Evolutionary conservation across 2,113 vertebrate species (phyloP).

Genomic region (Megatriorchis doriae): DNA sequence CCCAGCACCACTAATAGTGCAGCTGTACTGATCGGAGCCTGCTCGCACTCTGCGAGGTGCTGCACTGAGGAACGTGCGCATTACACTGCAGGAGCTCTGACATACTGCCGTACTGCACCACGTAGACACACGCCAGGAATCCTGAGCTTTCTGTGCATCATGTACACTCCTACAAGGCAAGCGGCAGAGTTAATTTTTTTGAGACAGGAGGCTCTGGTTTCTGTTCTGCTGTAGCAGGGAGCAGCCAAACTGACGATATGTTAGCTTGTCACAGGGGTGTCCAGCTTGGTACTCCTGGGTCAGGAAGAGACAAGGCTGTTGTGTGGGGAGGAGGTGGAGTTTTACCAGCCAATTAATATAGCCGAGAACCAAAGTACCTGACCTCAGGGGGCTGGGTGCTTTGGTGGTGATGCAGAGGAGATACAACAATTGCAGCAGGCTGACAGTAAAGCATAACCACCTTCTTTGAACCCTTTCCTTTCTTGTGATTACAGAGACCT

Average conservation of each 20-base stretch:
- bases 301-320: background rate
- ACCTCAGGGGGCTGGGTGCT: background rate
- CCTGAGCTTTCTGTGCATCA: background rate
- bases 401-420: background rate
- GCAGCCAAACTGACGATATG: background rate
- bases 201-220: background rate
- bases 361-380: background rate
- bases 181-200: background rate
- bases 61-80: accelerated
- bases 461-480: background rate
- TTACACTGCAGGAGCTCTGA: background rate
- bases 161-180: too few relatives aligned
- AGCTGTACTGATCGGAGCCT: background rate
- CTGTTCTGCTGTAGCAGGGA: background rate
- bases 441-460: background rate
- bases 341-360: background rate
- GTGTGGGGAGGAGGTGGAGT: background rate
- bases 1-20: background rate
- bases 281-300: background rate
- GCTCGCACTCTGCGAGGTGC: background rate
- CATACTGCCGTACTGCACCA: accelerated
- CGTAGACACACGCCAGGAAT: background rate
- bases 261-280: background rate
- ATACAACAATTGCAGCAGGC: background rate
- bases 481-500: constrained; percentile 77